These are phyloP conservation scores for Stenodema calcarata DNA, from an alignment of 2,888 invertebrate species.

Conservation along the genomic window DNA sequence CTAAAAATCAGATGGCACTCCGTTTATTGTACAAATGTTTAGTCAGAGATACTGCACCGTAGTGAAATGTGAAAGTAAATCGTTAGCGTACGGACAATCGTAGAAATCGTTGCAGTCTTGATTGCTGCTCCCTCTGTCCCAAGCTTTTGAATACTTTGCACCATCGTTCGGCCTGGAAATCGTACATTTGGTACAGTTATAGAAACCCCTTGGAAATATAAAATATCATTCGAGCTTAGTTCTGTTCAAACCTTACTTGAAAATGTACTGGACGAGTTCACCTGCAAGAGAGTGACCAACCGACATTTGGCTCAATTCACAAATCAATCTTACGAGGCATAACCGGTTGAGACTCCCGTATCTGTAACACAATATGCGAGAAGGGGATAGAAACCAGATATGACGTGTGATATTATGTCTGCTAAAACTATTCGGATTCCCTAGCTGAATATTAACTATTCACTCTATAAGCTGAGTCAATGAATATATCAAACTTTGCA, in stretches of 20 bases:
- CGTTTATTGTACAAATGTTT: not conserved
- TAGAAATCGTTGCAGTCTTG: constrained; percentile 10
- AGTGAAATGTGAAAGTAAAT: constrained; percentile 8
- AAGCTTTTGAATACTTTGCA: not conserved
- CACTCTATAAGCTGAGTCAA: too few relatives aligned
- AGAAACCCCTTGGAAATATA: too few relatives aligned
- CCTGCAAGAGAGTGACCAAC: not conserved
- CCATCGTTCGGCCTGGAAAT: constrained; percentile 5
- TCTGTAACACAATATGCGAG: too few relatives aligned
- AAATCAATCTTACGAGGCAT: not conserved
- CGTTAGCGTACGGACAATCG: not conserved
- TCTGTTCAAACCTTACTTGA: not conserved
- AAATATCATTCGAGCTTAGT: too few relatives aligned
- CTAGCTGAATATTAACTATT: too few relatives aligned
- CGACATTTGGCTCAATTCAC: constrained; percentile 24
- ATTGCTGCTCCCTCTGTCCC: not conserved
- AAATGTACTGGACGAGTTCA: not conserved
- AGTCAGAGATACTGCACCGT: not conserved
- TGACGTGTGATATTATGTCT: too few relatives aligned
- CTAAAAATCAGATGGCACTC: too few relatives aligned
- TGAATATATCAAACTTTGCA: too few relatives aligned
- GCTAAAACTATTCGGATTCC: too few relatives aligned
- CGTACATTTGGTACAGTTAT: too few relatives aligned
- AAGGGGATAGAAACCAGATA: too few relatives aligned
- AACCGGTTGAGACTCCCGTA: not conserved